Evolutionary conservation across 2,113 vertebrate species (phyloP).

Genomic region (Hiodon tergisus): DNA sequence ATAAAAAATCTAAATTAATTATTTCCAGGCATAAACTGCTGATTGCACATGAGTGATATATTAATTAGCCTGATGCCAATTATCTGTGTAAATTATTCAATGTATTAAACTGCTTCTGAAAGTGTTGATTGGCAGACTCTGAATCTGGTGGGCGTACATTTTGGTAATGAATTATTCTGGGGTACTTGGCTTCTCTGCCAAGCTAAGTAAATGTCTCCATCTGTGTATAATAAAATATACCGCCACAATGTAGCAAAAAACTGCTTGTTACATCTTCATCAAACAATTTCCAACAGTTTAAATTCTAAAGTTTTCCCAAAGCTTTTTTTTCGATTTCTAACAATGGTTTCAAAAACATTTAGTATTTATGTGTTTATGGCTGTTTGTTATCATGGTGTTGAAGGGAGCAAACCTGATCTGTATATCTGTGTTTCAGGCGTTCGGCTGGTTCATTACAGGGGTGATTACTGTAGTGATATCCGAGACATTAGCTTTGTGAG

Average conservation of each 20-base stretch:
- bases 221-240: slow-evolving; percentile 11
- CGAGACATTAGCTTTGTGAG: too few relatives aligned
- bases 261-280: slow-evolving; percentile 5
- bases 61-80: slow-evolving; percentile 9
- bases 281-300: slow-evolving; percentile 10
- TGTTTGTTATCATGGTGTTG: too few relatives aligned
- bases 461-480: too few relatives aligned
- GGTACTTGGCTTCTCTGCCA: slow-evolving; percentile 5
- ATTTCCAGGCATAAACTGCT: not conserved
- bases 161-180: slow-evolving; percentile 20
- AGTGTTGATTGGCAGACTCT: slow-evolving; percentile 16
- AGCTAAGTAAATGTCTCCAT: slow-evolving; percentile 15
- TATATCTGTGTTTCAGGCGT: too few relatives aligned
- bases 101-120: slow-evolving; percentile 11
- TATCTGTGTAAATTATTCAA: slow-evolving; percentile 18
- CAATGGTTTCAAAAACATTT: not conserved
- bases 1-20: not conserved
- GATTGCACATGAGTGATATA: slow-evolving; percentile 16
- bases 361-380: too few relatives aligned
- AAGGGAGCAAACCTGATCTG: too few relatives aligned
- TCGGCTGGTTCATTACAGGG: too few relatives aligned
- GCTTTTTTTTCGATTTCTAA: slow-evolving; percentile 6
- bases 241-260: not conserved
- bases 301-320: slow-evolving; percentile 10
- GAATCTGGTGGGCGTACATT: slow-evolving; percentile 17